Evolutionary conservation across 2,888 invertebrate species (phyloP), one percentile per base, ranked within the genome.

Genomic region (Anodontia alba): DNA sequence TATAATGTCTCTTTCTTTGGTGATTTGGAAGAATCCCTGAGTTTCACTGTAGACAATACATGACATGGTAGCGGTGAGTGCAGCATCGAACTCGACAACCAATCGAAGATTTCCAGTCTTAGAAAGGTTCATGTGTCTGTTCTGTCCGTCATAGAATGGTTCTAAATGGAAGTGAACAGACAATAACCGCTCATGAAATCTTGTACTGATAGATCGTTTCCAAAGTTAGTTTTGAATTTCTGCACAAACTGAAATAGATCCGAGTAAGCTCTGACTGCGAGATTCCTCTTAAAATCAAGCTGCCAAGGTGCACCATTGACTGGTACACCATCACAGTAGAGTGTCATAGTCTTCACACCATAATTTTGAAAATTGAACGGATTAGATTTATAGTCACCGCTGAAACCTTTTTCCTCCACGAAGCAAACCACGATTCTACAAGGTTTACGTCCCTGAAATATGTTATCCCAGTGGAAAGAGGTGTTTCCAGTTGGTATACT

Each of bases 361-460:
- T 43, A 69, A n/a, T 69, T 69, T 29, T 38, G 42, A 69, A 69
- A 69, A 42, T 69, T 69, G 17, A 26, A 69, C 7, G 69, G 69
- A 43, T 69, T 69, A 26, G 42, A 2, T 26, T 38, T 69, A 23
- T 69, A 69, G 26, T 26, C 43, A 10, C 69, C 69, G 3, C 38
- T 62, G 38, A 42, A 23, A 17, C 7, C 69, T 26, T 7, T 43
- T 23, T 23, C 26, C 43, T 43, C 23, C 17, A 69, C 69, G 23
- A 69, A 69, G 2, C 43, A 23, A n/a, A 69, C 43, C 43, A 69
- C 43, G 20, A 69, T 43, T 38, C 46, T 38, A 29, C 43, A 23
- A 42, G 69, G 69, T 69, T 69, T 69, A 2, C 29, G 43, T 12
- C 69, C 69, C n/a, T 69, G 69, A 69, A 69, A 69, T 42, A 69